Base-by-base conservation (phyloP, 2,888 invertebrate species). In the Epsilonema sp. region DNA sequence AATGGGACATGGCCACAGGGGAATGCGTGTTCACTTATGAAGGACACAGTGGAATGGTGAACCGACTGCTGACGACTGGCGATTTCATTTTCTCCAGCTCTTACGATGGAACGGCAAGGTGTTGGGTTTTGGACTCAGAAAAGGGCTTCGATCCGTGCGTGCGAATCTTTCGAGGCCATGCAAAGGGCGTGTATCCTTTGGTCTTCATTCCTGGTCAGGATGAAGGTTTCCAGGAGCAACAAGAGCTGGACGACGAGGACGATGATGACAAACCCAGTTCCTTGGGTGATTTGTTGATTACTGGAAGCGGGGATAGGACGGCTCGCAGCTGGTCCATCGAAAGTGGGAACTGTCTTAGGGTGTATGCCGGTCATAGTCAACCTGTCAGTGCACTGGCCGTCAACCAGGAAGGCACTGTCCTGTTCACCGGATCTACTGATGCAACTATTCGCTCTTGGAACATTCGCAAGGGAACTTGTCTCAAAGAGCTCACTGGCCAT, bases 361-460 rank as follows among this genome's bases (percentile, higher is more conserved):
- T 31, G 31, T 38, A 39, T 20, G 3, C 11, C 3, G 71, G 70
- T 2, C 72, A 72, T 56, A 62, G 58, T 2, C 68, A 66, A 1
- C 67, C 71, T 1, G 63, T 72, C 42, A 70, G 67, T 45, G 67
- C 67, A 53, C 65, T 72, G 66, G 64, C 65, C 2, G 64, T 66
- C 1, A 70, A 71, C 55, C 31, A 20, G 3, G 42, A 42, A 22
- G 70, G 68, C 2, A 57, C 60, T 44, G 56, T 62, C 13, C 55
- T 72, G 8, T 70, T 68, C 56, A 71, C 72, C 2, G 70, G 69
- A 43, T 65, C 68, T 47, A 66, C 66, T 2, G 72, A 72, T 53
- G 59, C 60, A 48, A 62, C 64, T 11, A 63, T 72, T 39, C 58
- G 65, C 13, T 65, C 66, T 46, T 72, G 71, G 71, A 61, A 67